Evolutionary conservation across 2,113 vertebrate genomes (phyloP).

Genomic region (Stigmatopora argus): DNA sequence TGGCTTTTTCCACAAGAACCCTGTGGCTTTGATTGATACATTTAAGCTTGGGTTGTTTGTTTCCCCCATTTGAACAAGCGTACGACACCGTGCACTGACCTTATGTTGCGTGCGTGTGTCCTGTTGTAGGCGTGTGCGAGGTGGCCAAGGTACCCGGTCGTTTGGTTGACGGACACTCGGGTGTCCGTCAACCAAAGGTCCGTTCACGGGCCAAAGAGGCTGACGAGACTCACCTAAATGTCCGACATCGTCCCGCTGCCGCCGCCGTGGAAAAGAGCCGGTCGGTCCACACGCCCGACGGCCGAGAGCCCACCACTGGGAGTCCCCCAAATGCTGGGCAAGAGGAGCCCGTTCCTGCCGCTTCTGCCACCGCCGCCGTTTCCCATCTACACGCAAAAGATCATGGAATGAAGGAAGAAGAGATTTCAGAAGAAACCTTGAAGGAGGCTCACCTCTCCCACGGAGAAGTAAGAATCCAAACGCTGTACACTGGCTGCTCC

Average conservation of each 20-base stretch:
- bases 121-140: no score
- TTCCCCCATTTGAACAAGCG: no score
- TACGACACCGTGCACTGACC: no score
- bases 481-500: no score
- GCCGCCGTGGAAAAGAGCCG: conserved; percentile 6
- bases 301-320: neutral
- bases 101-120: no score
- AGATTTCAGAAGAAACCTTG: neutral
- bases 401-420: neutral
- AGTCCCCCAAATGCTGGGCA: neutral
- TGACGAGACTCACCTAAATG: conserved; percentile 2
- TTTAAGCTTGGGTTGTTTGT: no score
- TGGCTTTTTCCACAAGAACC: no score
- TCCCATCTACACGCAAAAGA: neutral
- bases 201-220: conserved; percentile 16
- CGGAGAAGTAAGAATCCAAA: conserved; percentile 14
- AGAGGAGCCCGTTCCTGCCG: neutral
- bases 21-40: no score
- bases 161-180: no score
- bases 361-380: no score
- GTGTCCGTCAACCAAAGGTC: no score
- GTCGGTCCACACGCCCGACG: neutral
- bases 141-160: no score
- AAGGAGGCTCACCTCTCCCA: conserved; percentile 1
- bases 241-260: conserved; percentile 21